Conservation (phyloP, 2,888 invertebrate genomes). For the Euphydryas editha region DNA sequence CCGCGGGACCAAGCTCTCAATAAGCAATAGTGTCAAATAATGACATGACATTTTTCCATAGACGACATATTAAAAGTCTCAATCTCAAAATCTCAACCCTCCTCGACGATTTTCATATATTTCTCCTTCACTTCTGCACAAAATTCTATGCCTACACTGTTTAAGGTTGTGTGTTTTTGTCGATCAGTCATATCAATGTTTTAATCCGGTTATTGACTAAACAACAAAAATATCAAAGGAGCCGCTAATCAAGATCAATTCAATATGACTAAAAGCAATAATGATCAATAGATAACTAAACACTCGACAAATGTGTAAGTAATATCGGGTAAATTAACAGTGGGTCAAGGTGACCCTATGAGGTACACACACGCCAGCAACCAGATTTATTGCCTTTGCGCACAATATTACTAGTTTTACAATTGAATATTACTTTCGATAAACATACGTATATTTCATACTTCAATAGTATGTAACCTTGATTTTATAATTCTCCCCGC, state of each 20-base stretch:
- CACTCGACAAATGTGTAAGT: slow-evolving; percentile 19
- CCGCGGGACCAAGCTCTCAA: too few species aligned
- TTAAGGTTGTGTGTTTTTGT: too few species aligned
- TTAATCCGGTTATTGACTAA: too few species aligned
- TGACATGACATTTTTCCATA: too few species aligned
- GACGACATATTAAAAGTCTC: too few species aligned
- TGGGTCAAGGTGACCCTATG: slow-evolving; percentile 51
- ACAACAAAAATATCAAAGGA: slow-evolving; percentile 5
- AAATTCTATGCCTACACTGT: too few species aligned
- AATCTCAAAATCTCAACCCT: too few species aligned
- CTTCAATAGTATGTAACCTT: slow-evolving; percentile 49
- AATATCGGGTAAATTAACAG: slow-evolving; percentile 47
- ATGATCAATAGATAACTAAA: slow-evolving; percentile 14
- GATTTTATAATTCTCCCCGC: slow-evolving; percentile 51
- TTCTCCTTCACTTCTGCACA: too few species aligned
- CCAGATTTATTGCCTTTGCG: slow-evolving; percentile 69
- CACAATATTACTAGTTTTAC: slow-evolving; percentile 65
- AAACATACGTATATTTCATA: slow-evolving; percentile 46
- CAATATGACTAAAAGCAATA: slow-evolving; percentile 6
- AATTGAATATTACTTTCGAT: slow-evolving; percentile 67
- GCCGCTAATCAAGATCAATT: not conserved
- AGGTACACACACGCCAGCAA: slow-evolving; percentile 52
- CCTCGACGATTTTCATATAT: too few species aligned
- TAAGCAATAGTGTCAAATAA: too few species aligned
- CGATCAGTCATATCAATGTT: too few species aligned